Conservation (phyloP, 2,888 invertebrate genomes). For the Habrosyne pyritoides region DNA sequence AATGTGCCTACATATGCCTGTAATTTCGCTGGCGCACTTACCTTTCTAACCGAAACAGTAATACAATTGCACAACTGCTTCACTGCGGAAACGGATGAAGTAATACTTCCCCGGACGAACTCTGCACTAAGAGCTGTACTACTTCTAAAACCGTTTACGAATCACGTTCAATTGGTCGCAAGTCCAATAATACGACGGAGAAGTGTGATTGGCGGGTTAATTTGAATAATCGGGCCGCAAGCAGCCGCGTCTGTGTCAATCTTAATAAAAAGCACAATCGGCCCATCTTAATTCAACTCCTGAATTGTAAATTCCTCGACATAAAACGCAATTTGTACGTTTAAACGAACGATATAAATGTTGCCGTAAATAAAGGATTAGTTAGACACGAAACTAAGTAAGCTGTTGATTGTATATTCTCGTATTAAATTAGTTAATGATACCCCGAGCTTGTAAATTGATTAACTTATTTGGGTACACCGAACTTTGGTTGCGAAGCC, state of each 20-base stretch:
- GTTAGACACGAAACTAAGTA: not conserved
- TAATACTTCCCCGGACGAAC: too few relatives aligned
- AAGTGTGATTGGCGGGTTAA: not conserved
- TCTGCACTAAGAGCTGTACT: too few relatives aligned
- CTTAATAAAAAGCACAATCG: constrained; percentile 1
- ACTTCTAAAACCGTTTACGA: not conserved
- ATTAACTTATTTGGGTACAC: not conserved
- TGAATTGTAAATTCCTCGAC: not conserved
- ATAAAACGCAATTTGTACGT: not conserved
- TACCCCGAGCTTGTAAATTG: not conserved
- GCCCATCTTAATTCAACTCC: not conserved
- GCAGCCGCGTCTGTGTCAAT: not conserved
- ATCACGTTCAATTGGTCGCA: not conserved
- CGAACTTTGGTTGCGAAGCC: not conserved
- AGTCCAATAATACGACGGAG: not conserved
- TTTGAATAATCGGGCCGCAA: not conserved
- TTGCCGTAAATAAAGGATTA: not conserved
- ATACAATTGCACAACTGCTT: too few relatives aligned
- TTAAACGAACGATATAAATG: not conserved
- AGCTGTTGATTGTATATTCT: not conserved
- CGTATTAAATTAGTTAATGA: not conserved
- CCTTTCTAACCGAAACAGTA: too few relatives aligned
- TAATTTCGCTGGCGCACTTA: too few relatives aligned
- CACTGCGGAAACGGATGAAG: too few relatives aligned
- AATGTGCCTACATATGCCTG: too few relatives aligned